Base-by-base conservation (phyloP, 2,113 vertebrate genomes). In the Centropus bengalensis region DNA sequence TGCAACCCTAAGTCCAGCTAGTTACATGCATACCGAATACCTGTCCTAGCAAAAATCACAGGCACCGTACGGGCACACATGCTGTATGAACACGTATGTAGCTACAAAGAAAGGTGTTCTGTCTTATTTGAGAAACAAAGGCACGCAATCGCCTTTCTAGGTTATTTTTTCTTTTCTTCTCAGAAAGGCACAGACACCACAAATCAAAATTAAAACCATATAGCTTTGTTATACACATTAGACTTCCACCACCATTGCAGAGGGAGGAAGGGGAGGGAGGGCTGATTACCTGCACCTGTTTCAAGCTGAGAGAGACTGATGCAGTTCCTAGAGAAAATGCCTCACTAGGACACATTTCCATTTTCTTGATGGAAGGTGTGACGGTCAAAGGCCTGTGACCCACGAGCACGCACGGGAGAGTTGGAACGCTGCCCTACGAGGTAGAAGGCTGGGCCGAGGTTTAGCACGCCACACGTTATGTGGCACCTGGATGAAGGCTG, bases 201-300 rank as follows among this genome's bases (percentile, higher is more conserved):
- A 82, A 84, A 77, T 28, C 56, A 40, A 44, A 71, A 15, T 12
- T 14, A 42, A 54, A 76, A 52, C 51, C 32, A 68, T 14, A 38
- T 12, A 51, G 56, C 64, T 80, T 82, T 95, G 81, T 68, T 86
- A 42, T 15, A 69, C 5, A 30, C 30, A 15, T 26, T 4, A 82
- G 79, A 45, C 62, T 81, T 59, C 84, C 21, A 32, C 8, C 64
- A 24, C 54, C 22, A 3, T 1, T 5, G 60, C 2, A 1, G 44
- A 38, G 12, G 66, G 45, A 55, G 64, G 19, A 70, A 49, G 12
- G 51, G 55, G 12, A 63, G 56, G 36, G 51, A 88, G 75, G 32
- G 73, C 58, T 85, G 85, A 78, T 74, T 74, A 80, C 76, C 33
- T 66, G 89, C 86, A 89, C 94, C 92, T 94, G 93, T 82, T 66